Percentiles rank a stretch among this genome's conserved stretches.
Conservation (phyloP, 1,140 invertebrate genomes). For the Drosophila nigrodunni region DNA sequence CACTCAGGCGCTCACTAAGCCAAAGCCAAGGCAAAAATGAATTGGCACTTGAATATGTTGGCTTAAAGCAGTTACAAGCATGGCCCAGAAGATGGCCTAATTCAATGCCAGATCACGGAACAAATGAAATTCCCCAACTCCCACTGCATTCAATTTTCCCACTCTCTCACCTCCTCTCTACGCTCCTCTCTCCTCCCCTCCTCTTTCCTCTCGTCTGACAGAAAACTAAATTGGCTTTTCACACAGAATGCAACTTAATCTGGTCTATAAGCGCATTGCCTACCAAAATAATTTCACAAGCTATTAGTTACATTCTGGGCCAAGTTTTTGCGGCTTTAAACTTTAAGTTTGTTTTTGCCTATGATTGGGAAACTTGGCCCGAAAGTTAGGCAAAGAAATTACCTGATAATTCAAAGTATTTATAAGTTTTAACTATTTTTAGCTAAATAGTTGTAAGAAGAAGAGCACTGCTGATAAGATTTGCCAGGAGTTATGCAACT, state of each 20-base stretch:
- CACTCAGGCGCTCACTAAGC: too few relatives aligned
- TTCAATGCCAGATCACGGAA: conserved; percentile 52
- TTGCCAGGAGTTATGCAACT: too few relatives aligned
- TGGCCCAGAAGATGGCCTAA: conserved; percentile 37
- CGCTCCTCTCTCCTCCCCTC: neutral
- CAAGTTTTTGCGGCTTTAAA: neutral
- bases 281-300: neutral
- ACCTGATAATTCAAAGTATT: too few relatives aligned
- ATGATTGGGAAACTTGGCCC: neutral
- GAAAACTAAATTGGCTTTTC: conserved; percentile 10
- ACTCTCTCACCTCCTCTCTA: neutral
- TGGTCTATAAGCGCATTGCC: conserved; percentile 8
- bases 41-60: conserved; percentile 47
- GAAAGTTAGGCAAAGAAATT: neutral
- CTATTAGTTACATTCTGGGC: conserved; percentile 6
- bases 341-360: neutral
- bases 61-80: neutral
- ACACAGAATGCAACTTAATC: conserved; percentile 19
- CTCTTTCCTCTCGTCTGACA: neutral
- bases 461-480: too few relatives aligned
- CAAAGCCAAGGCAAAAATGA: conserved; percentile 49
- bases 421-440: too few relatives aligned
- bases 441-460: too few relatives aligned
- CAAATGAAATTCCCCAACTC: conserved; percentile 11
- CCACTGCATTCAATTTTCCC: too few relatives aligned